phyloP scores from a whole-genome alignment of 2,113 vertebrate species.

The Siniperca chuatsi region DNA sequence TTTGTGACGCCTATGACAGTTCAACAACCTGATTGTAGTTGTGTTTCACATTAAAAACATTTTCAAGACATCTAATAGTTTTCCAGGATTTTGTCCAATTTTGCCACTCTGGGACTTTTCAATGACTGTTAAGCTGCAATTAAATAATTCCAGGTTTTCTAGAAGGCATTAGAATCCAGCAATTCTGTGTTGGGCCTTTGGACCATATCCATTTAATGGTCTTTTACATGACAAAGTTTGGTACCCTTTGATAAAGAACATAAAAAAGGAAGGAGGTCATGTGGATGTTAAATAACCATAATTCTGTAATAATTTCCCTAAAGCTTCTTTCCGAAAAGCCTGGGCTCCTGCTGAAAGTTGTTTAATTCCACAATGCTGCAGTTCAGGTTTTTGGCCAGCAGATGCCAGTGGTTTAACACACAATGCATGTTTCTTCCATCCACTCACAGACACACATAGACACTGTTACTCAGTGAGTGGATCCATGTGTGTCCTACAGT shows the following conservation, averaged over 20 bases:
- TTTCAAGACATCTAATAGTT: neutral
- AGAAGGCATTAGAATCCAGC: neutral
- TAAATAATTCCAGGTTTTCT: neutral
- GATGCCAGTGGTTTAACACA: conserved; percentile 64
- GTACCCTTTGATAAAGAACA: conserved; percentile 1
- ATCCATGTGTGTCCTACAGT: neutral
- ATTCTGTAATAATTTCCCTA: conserved; percentile 28
- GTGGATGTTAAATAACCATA: conserved; percentile 15
- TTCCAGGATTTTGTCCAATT: neutral
- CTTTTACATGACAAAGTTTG: neutral
- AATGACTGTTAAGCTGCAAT: neutral
- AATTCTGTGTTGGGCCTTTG: neutral
- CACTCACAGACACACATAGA: neutral
- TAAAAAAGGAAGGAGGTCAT: neutral
- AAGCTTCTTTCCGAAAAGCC: conserved; percentile 4
- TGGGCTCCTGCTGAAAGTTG: neutral
- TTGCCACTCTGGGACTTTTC: neutral
- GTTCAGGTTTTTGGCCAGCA: conserved; percentile 57
- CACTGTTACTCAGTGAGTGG: neutral
- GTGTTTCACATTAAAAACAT: neutral
- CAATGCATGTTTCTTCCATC: neutral
- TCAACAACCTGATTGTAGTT: neutral
- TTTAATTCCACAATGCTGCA: conserved; percentile 22
- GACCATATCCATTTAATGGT: neutral
- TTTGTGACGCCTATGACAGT: neutral